A percentile compares a stretch with the other conserved stretches of the same genome.
These are phyloP conservation scores for Pangasius sanitwongsei DNA, from an alignment of 2,797 vertebrate genomes.

Conservation along the genomic window DNA sequence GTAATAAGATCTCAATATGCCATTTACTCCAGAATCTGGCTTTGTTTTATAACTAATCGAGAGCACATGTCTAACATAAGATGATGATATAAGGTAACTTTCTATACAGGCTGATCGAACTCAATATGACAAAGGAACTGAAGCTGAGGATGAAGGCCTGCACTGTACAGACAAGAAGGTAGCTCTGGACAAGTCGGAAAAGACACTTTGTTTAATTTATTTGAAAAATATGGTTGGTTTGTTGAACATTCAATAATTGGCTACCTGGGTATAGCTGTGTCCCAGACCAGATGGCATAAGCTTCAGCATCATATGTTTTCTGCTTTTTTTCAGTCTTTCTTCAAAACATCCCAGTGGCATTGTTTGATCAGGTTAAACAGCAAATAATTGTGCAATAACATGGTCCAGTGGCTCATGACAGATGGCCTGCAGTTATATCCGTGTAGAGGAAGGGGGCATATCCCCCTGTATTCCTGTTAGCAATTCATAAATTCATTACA, in stretches of 20 bases:
- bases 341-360: constrained; percentile 35
- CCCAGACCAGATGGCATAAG: constrained; percentile 20
- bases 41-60: no score
- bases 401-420: constrained; percentile 43
- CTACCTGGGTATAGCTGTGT: constrained; percentile 9
- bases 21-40: not conserved
- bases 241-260: not conserved
- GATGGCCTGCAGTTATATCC: constrained; percentile 31
- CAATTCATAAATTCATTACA: constrained; percentile 38
- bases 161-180: constrained; percentile 8
- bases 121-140: not conserved
- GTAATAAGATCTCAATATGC: not conserved
- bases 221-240: not conserved
- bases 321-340: not conserved
- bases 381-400: constrained; percentile 55
- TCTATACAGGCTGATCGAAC: not conserved
- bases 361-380: constrained; percentile 57
- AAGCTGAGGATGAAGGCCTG: not conserved
- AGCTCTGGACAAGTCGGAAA: constrained; percentile 20
- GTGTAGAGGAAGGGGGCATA: not conserved
- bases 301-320: constrained; percentile 4
- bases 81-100: not conserved
- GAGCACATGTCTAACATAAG: not conserved
- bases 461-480: constrained; percentile 20
- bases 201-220: constrained; percentile 19